Base-by-base conservation (phyloP, 2,888 invertebrate species). In the Meandrusa payeni region DNA sequence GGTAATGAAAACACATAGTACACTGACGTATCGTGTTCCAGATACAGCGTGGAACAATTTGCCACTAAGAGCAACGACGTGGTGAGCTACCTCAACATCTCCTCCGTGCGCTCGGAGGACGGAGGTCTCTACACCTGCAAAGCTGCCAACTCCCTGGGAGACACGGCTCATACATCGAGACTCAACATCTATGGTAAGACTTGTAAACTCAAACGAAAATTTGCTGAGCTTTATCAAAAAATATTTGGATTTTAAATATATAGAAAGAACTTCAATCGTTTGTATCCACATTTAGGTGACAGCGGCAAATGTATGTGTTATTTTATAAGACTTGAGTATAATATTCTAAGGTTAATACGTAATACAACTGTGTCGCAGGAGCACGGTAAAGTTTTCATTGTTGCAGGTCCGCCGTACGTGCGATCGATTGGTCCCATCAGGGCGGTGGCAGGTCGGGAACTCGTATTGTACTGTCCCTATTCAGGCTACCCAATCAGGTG, bases 101-200 rank as follows among this genome's bases (percentile, higher is more conserved):
- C 94, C 11, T 91, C 92, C 23, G 93, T 94, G 24, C 89, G 93
- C 13, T 92, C 94, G 1, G 93, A 95, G 61, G 96, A 96, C 66
- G 96, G 96, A 2, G 96, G 95, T 0, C 89, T 95, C 20, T 97
- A 96, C 76, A 93, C 93, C 9, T 97, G 97, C 76, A 88, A 90
- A 43, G 95, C 95, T 1, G 89, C 91, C 46, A 95, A 95, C 76
- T 90, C 93, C 2, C 89, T 95, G 46, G 94, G 94, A 32, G 91
- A 90, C 42, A 91, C 92, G n/a, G 89, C 91, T 22, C 94, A 95
- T 72, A 92, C 94, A 31, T 93, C 94, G 12, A 87, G 94, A 55
- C 89, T 95, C 31, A 94, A 95, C 76, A 93, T 95, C 67, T 95
- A 94, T 72, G 95, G 95, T 94, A 89, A 76, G 86, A 22, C 3